These are phyloP conservation scores for Nanger granti DNA, from an alignment of 2,113 vertebrate species.

Conservation along the genomic window DNA sequence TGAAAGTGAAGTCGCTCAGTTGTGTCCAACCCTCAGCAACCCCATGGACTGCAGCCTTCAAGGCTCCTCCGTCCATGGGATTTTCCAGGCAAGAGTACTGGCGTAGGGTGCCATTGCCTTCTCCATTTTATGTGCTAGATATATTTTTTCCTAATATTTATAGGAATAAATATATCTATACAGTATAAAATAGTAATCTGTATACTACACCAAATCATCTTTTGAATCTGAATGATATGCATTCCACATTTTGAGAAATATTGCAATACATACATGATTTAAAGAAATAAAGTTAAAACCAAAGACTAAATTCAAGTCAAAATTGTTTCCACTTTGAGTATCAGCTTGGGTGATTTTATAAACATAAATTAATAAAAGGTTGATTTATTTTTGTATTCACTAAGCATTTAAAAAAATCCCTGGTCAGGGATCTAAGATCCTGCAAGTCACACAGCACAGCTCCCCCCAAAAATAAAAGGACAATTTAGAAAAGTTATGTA, in stretches of 20 bases:
- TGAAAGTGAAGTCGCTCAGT: too few species aligned
- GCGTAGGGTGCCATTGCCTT: too few species aligned
- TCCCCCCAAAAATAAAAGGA: neutral
- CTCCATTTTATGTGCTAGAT: neutral
- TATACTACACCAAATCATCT: neutral
- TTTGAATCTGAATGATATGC: neutral
- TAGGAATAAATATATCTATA: neutral
- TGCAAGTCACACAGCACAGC: neutral
- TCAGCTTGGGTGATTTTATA: neutral
- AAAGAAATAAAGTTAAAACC: neutral
- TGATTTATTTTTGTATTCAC: neutral
- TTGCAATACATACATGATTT: neutral
- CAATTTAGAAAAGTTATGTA: neutral
- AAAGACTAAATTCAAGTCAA: conserved; percentile 21
- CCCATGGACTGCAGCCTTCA: too few species aligned
- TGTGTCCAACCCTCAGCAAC: too few species aligned
- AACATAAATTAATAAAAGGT: conserved; percentile 22
- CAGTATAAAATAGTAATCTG: neutral
- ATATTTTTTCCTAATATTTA: neutral
- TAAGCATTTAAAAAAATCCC: neutral
- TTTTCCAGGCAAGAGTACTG: too few species aligned
- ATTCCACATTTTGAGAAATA: neutral
- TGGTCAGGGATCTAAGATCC: neutral
- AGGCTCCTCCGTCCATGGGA: too few species aligned
- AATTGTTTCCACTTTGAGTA: neutral